Conservation (phyloP, 2,888 invertebrate species). For the Mongoloraphidia duomilia region DNA sequence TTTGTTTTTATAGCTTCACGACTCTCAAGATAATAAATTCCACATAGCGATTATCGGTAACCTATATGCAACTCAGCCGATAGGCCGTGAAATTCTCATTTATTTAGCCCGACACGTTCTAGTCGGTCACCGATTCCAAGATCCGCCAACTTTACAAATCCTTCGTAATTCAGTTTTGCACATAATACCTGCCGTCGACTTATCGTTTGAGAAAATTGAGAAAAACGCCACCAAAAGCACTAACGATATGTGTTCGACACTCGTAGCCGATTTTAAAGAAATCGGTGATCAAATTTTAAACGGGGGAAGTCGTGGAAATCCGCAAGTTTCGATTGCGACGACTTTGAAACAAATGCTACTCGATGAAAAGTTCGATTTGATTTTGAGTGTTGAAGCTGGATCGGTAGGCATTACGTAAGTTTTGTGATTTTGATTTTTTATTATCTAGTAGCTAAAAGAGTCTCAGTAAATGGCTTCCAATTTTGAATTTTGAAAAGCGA, state of each 20-base stretch:
- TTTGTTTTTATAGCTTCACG: slow-evolving; percentile 44
- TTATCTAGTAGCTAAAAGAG: background rate
- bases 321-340: slow-evolving; percentile 35
- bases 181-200: slow-evolving; percentile 57
- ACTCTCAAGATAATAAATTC: slow-evolving; percentile 67
- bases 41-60: slow-evolving; percentile 76
- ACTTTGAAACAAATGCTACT: slow-evolving; percentile 50
- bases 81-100: slow-evolving; percentile 70
- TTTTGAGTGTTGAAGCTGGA: slow-evolving; percentile 63
- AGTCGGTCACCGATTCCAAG: slow-evolving; percentile 51
- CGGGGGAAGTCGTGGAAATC: slow-evolving; percentile 30
- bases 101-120: slow-evolving; percentile 72
- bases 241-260: slow-evolving; percentile 25
- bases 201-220: slow-evolving; percentile 33
- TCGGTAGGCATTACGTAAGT: slow-evolving; percentile 44
- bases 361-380: slow-evolving; percentile 51
- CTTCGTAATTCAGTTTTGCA: slow-evolving; percentile 62
- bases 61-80: slow-evolving; percentile 63
- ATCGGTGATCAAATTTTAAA: slow-evolving; percentile 50
- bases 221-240: slow-evolving; percentile 19
- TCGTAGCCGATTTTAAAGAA: slow-evolving; percentile 36
- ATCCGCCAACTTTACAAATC: slow-evolving; percentile 47
- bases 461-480: too few relatives aligned
- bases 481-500: too few relatives aligned
- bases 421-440: background rate